phyloP scores from a whole-genome alignment of 2,888 invertebrate species.

The Meteorus colon region DNA sequence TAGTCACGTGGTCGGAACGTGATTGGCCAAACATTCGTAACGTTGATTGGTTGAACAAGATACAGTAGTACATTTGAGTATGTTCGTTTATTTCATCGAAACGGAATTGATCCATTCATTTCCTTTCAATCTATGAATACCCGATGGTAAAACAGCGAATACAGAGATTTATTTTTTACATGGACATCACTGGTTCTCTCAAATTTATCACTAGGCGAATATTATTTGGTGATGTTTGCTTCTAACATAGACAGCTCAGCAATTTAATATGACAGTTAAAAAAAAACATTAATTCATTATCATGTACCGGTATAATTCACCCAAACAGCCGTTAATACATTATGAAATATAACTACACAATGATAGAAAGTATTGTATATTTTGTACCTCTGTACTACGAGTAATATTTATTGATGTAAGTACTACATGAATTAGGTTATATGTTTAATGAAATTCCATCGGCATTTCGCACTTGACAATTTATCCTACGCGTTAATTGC shows the following conservation, averaged over 20 bases:
- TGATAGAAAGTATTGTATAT: background rate
- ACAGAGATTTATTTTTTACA: too few species aligned
- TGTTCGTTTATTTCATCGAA: too few species aligned
- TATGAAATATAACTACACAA: background rate
- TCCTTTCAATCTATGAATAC: too few species aligned
- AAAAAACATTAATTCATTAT: background rate
- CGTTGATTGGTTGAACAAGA: too few species aligned
- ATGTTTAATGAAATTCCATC: slow-evolving; percentile 31
- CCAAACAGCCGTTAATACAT: background rate
- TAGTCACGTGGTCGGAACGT: too few species aligned
- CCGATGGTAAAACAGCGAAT: too few species aligned
- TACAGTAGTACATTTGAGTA: too few species aligned
- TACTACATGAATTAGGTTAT: slow-evolving; percentile 33
- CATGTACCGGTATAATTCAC: background rate
- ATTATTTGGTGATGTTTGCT: too few species aligned
- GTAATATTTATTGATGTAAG: slow-evolving; percentile 1
- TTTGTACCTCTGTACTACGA: background rate
- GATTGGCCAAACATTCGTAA: too few species aligned
- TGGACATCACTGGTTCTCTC: too few species aligned
- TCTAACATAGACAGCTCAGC: background rate
- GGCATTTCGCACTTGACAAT: slow-evolving; percentile 26
- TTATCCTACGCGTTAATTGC: slow-evolving; percentile 31
- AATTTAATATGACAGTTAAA: background rate
- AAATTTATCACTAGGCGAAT: too few species aligned
- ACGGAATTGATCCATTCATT: too few species aligned